Conservation (phyloP, 2,113 vertebrate genomes). For the Rhea pennata region DNA sequence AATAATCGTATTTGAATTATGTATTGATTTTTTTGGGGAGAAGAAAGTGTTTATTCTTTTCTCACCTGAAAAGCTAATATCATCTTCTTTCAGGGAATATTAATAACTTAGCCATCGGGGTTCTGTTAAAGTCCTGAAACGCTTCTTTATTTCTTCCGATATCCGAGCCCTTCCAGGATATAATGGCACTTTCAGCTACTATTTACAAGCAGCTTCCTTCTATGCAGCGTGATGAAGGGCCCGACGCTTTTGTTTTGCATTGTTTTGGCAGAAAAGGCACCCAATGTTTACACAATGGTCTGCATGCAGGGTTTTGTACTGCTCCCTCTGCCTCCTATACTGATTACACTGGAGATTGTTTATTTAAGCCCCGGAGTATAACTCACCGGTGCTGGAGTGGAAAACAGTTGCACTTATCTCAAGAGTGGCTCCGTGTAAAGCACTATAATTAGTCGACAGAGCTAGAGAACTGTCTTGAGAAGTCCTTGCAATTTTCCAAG, state of each 20-base stretch:
- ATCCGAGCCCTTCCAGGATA: background rate
- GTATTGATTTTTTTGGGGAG: conserved; percentile 70
- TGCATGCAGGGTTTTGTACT: background rate
- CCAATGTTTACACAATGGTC: conserved; percentile 29
- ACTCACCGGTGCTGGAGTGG: background rate
- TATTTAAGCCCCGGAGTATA: background rate
- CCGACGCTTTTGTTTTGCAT: background rate
- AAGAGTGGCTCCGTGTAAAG: conserved; percentile 12
- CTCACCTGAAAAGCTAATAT: conserved; percentile 72
- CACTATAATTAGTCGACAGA: conserved; percentile 51
- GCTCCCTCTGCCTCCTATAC: background rate
- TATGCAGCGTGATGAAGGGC: conserved; percentile 37
- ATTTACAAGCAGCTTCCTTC: conserved; percentile 69
- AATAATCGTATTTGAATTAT: conserved; percentile 73
- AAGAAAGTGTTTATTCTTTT: conserved; percentile 42
- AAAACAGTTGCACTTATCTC: conserved; percentile 52
- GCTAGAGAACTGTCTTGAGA: background rate
- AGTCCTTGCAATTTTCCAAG: conserved; percentile 13
- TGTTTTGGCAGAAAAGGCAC: conserved; percentile 43
- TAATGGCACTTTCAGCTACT: conserved; percentile 11
- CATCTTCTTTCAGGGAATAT: conserved; percentile 64
- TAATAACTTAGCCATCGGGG: conserved; percentile 58
- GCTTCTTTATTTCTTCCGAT: background rate
- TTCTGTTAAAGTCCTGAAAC: conserved; percentile 41
- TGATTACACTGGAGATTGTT: background rate